Evolutionary conservation across 2,888 invertebrate genomes (phyloP), one percentile per base, ranked within the genome.

Genomic region (Andrena marginata): DNA sequence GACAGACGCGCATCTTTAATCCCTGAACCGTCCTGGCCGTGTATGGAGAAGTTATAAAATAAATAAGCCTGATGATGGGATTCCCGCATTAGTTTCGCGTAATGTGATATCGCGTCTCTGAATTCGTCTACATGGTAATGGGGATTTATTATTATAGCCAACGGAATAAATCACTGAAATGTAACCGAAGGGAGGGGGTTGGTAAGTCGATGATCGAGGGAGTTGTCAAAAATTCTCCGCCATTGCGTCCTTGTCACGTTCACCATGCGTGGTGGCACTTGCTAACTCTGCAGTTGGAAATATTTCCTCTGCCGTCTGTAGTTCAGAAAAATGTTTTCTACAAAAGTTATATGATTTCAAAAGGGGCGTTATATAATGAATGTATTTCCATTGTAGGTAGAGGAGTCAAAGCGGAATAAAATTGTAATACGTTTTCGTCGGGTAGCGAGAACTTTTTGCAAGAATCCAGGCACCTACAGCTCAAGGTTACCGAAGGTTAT

Each of bases 1-100:
- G 84, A 82, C 84, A 79, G 69, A 83, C 70, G 79, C 65, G 69
- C 74, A 73, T 84, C 84, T 82, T 84, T 79, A 82, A 82, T 71
- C 69, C 83, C 35, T 35, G 48, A 13, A 62, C 56, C 51, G 70
- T 33, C 23, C 70, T 26, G 70, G 48, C 23, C 70, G 31, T 29
- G 49, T 35, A 49, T 23, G 16, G 56, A 56, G 67, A 67, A 67
- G 54, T 75, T 80, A 51, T 75, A 49, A 71, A 71, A 75, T 70
- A 80, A 80, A 82, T 67, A 74, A 65, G 54, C 59, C 26, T 20
- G 60, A 20, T 33, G 48, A 63, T 29, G 23, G 54, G 48, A 31
- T 23, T 26, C 71, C 29, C 5, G 54, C n/a, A 48, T 48, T 60
- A 56, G 33, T 35, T n/a, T 26, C 54, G 33, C 20, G 26, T 54